Percentiles rank a stretch among this genome's conserved stretches.
Conservation (phyloP, 2,797 vertebrate species). For the Silurus aristotelis region DNA sequence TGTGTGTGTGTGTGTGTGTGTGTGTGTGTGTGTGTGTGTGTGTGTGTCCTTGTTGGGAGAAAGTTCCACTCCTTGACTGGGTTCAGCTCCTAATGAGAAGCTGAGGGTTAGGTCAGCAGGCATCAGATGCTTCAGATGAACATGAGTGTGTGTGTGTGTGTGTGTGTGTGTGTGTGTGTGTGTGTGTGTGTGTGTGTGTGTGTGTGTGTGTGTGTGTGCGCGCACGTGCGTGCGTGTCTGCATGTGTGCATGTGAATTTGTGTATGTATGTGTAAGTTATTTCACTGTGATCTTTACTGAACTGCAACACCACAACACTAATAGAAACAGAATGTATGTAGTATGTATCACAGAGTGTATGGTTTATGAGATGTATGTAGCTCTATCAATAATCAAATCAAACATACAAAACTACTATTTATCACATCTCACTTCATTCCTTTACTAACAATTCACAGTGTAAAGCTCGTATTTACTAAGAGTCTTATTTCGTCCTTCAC, state of each 20-base stretch:
- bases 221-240: constrained; percentile 16
- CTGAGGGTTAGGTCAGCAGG: constrained; percentile 37
- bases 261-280: neutral
- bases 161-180: neutral
- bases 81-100: constrained; percentile 44
- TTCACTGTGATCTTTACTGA: neutral
- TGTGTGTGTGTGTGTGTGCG: neutral
- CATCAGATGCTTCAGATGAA: constrained; percentile 24
- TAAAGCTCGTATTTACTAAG: constrained; percentile 27
- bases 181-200: neutral
- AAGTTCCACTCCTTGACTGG: constrained; percentile 40
- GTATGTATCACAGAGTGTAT: neutral
- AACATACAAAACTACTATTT: neutral
- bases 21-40: constrained; percentile 42
- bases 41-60: constrained; percentile 21
- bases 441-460: neutral
- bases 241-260: neutral
- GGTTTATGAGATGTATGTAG: neutral
- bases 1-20: neutral
- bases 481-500: constrained; percentile 59
- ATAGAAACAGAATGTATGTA: neutral
- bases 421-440: neutral
- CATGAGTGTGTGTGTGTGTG: constrained; percentile 24
- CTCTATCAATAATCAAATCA: constrained; percentile 15
- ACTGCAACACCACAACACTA: neutral